Base-by-base conservation (phyloP, 1,140 invertebrate genomes). In the Brachionus paranguensis region DNA sequence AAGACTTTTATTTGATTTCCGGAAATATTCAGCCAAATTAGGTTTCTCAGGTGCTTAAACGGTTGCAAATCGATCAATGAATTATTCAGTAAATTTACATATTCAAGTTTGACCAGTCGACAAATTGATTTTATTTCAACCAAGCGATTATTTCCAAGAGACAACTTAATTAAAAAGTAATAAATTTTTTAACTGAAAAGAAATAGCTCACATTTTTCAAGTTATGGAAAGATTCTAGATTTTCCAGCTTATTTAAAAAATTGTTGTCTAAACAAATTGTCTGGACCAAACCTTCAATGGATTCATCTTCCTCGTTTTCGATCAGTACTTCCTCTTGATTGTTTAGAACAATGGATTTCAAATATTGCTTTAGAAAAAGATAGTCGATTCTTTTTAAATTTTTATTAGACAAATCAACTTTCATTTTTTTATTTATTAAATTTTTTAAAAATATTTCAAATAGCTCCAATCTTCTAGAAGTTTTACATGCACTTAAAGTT, bases 21-120 rank as follows among this genome's bases (percentile, higher is more conserved):
- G 79, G 93, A 92, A 68, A 94, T 89, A 88, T 92, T 93, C 29
- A 96, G 90, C 86, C 93, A 93, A 87, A 93, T 92, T 76, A 96
- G 91, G 87, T 94, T 93, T 72, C 91, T 90, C 85, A 96, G 91
- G 41, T 96, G 94, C 88, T 94, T 94, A 7, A 96, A 90, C 27
- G 89, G 89, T 89, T 84, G 12, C 85, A 78, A 76, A 68, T 53
- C 72, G 76, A 33, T 43, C 20, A 85, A 12, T 41, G 50, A 74
- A 29, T 83, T 83, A 55, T 83, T 83, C 7, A 68, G 37, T 72
- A 83, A 33, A 70, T 68, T 83, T 3, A 83, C 47, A 27, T 83
- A 68, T 45, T 83, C 33, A 17, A 83, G 43, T 11, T 43, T 68
- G 11, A 37, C 64, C 17, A 83, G 37, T 29, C 43, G 33, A 45